Conservation (phyloP, 2,797 vertebrate species). For the Corythornis leucogaster region DNA sequence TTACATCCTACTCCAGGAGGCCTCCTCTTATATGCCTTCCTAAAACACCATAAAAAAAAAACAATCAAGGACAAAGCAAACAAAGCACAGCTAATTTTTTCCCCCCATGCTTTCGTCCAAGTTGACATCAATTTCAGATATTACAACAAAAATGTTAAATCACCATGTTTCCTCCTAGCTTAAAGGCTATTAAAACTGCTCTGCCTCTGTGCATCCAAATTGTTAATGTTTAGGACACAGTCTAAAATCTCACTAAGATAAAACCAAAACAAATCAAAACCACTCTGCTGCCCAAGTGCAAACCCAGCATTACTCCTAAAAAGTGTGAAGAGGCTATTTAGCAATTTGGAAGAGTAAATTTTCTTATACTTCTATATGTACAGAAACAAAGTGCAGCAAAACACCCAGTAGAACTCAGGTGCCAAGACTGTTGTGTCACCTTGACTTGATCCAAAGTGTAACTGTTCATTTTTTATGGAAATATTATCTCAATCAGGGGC, state of each 20-base stretch:
- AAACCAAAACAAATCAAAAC: fast-evolving
- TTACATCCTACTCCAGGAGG: neutral
- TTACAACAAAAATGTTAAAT: neutral
- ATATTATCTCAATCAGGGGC: neutral
- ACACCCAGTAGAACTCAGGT: neutral
- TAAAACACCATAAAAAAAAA: neutral
- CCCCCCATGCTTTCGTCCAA: neutral
- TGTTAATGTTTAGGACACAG: neutral
- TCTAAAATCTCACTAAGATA: neutral
- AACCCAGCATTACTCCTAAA: neutral
- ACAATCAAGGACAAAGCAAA: neutral
- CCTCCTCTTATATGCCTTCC: fast-evolving
- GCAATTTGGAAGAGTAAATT: neutral
- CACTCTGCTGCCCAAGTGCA: neutral
- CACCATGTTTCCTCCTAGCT: neutral
- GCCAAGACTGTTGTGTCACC: neutral
- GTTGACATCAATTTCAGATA: neutral
- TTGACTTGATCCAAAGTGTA: neutral
- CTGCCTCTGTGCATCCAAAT: neutral
- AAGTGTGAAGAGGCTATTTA: neutral
- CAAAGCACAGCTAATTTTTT: too few species aligned
- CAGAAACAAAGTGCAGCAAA: neutral
- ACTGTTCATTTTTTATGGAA: neutral
- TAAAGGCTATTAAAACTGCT: neutral
- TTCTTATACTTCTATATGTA: neutral